These are phyloP conservation scores for Drosophila melanocephala DNA, from an alignment of 2,888 invertebrate species.

Conservation along the genomic window DNA sequence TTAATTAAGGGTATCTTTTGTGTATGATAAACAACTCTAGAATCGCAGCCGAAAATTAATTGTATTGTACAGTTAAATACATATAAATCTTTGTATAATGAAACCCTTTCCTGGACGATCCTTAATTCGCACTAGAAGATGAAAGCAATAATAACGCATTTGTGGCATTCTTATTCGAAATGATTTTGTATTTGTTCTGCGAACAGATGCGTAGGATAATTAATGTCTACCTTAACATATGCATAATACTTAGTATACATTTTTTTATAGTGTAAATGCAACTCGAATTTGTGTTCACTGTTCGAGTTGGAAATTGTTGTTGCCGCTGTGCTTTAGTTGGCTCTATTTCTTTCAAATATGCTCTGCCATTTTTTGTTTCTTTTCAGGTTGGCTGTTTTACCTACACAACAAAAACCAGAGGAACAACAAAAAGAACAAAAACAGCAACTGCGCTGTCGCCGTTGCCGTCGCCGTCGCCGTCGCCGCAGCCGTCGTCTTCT, in stretches of 20 bases:
- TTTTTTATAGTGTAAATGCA: not conserved
- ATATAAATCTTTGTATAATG: too few relatives aligned
- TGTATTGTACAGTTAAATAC: too few relatives aligned
- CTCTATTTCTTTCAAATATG: constrained; percentile 37
- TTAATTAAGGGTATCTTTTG: not conserved
- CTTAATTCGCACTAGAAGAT: not conserved
- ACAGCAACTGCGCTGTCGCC: constrained; percentile 50
- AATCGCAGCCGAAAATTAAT: too few relatives aligned
- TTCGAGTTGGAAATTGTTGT: constrained; percentile 1
- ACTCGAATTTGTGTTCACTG: not conserved
- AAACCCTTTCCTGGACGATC: too few relatives aligned
- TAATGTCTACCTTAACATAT: not conserved
- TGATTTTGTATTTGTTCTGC: not conserved
- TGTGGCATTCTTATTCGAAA: not conserved
- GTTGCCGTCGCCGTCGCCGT: not conserved
- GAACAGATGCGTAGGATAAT: not conserved
- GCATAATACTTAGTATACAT: not conserved
- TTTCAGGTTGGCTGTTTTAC: constrained; percentile 55
- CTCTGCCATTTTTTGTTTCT: constrained; percentile 65
- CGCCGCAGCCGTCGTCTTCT: constrained; percentile 18
- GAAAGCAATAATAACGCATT: not conserved
- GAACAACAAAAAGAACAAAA: constrained; percentile 49
- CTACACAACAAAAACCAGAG: constrained; percentile 48
- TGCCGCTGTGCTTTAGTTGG: constrained; percentile 16
- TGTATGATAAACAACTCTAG: too few relatives aligned